phyloP scores from a whole-genome alignment of 2,888 invertebrate genomes.

The Synanthedon myopaeformis region DNA sequence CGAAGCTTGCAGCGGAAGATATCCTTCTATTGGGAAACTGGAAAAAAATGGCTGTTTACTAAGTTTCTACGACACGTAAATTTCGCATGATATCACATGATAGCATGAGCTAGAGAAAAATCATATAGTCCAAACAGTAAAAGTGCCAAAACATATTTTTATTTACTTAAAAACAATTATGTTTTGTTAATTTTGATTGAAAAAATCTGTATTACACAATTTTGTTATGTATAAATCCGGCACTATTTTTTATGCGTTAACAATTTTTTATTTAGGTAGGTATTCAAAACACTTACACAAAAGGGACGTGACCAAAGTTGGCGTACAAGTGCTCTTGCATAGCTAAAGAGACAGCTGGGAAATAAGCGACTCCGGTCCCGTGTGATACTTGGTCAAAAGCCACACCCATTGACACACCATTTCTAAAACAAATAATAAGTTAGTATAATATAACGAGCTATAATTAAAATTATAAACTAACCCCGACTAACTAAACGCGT shows the following conservation, averaged over 20 bases:
- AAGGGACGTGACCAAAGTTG: slow-evolving; percentile 78
- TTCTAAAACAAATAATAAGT: slow-evolving; percentile 54
- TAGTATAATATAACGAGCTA: neutral
- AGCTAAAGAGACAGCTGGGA: slow-evolving; percentile 84
- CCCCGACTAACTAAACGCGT: too few species aligned
- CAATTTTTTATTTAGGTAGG: too few species aligned
- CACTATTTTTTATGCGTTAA: too few species aligned
- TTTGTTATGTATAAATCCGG: too few species aligned
- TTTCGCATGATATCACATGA: neutral
- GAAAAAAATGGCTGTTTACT: slow-evolving; percentile 24
- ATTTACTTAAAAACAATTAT: too few species aligned
- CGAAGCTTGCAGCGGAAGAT: slow-evolving; percentile 73
- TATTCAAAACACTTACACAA: slow-evolving; percentile 35
- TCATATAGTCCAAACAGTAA: neutral
- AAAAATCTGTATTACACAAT: too few species aligned
- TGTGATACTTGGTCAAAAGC: slow-evolving; percentile 79
- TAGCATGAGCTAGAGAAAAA: neutral
- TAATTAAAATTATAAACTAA: too few species aligned
- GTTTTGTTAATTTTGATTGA: too few species aligned
- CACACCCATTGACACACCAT: slow-evolving; percentile 79
- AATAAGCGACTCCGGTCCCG: slow-evolving; percentile 81
- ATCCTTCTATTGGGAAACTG: slow-evolving; percentile 77
- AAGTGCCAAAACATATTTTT: too few species aligned
- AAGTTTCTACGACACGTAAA: neutral
- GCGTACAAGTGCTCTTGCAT: slow-evolving; percentile 81